Evolutionary conservation across 2,113 vertebrate species (phyloP).

Genomic region (Anguilla rostrata): DNA sequence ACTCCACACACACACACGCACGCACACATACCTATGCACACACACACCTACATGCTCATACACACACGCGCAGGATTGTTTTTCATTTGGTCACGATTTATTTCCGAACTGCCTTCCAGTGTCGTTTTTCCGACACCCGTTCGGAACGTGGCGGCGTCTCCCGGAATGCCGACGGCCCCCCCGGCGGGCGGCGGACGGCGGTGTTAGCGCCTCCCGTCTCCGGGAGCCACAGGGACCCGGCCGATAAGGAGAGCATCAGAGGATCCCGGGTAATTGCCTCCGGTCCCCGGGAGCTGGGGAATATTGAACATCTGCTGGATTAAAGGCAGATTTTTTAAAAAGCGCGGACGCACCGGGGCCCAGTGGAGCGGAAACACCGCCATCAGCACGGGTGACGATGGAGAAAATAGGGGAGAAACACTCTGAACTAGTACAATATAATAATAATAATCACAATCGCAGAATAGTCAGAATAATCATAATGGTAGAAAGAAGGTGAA

Average conservation of each 20-base stretch:
- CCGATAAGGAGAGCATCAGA: slow-evolving; percentile 99
- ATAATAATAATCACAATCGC: slow-evolving; percentile 76
- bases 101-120: slow-evolving; percentile 51
- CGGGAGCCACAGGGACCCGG: slow-evolving; percentile 99
- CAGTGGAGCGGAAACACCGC: slow-evolving; percentile 99
- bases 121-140: slow-evolving; percentile 79
- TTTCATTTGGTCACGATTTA: background rate
- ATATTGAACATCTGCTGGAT: slow-evolving; percentile 99
- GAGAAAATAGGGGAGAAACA: slow-evolving; percentile 73
- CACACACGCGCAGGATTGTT: slow-evolving; percentile 34
- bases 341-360: slow-evolving; percentile 95
- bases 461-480: slow-evolving; percentile 61
- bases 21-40: background rate
- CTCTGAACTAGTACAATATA: slow-evolving; percentile 63
- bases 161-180: slow-evolving; percentile 61
- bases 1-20: background rate
- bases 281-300: slow-evolving; percentile 99
- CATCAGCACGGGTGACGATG: slow-evolving; percentile 99
- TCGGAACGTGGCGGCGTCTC: slow-evolving; percentile 67
- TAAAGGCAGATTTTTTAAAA: slow-evolving; percentile 94
- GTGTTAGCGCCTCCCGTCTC: slow-evolving; percentile 99
- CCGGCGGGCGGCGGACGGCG: slow-evolving; percentile 91
- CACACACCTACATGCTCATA: slow-evolving; percentile 21
- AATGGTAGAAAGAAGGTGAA: slow-evolving; percentile 98
- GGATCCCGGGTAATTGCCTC: slow-evolving; percentile 99